A percentile compares a stretch with the other conserved stretches of the same genome.
These are phyloP conservation scores for Aplidium turbinatum DNA, from an alignment of 23 tunicate genomes.

Conservation along the genomic window DNA sequence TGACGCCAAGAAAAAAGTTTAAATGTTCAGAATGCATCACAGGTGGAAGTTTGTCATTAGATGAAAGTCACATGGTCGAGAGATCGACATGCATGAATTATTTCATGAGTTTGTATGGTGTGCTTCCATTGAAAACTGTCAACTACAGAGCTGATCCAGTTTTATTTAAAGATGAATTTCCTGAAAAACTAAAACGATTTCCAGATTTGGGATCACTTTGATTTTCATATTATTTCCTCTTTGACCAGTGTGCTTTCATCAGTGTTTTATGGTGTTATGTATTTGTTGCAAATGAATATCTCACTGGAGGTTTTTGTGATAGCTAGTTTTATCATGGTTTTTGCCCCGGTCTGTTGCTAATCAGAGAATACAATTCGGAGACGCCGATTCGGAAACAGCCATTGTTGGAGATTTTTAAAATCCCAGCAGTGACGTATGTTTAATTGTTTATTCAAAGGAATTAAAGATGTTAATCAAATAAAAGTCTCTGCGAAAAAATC, in stretches of 20 bases:
- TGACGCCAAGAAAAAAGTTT: constrained; percentile 95
- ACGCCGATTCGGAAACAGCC: too few relatives aligned
- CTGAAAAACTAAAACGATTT: constrained; percentile 65
- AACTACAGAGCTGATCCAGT: constrained; percentile 90
- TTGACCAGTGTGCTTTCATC: not conserved
- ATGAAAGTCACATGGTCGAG: constrained; percentile 95
- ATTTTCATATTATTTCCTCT: not conserved
- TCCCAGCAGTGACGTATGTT: too few relatives aligned
- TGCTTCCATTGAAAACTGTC: constrained; percentile 77
- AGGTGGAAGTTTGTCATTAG: constrained; percentile 80
- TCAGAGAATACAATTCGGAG: too few relatives aligned
- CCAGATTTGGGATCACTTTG: constrained; percentile 64
- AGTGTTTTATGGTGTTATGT: not conserved
- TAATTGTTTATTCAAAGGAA: too few relatives aligned
- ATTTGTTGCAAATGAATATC: too few relatives aligned
- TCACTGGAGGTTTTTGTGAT: too few relatives aligned
- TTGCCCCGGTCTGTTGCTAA: too few relatives aligned
- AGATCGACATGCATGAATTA: constrained; percentile 84
- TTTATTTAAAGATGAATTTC: constrained; percentile 85
- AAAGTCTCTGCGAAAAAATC: too few relatives aligned
- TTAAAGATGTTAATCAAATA: too few relatives aligned
- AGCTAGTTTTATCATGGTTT: too few relatives aligned
- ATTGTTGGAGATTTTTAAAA: too few relatives aligned
- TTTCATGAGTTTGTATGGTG: constrained; percentile 69
- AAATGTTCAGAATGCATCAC: constrained; percentile 75